Percentiles rank a stretch among this genome's conserved stretches.
Conservation (phyloP, 1,140 invertebrate species). For the Aporrectodea caliginosa region DNA sequence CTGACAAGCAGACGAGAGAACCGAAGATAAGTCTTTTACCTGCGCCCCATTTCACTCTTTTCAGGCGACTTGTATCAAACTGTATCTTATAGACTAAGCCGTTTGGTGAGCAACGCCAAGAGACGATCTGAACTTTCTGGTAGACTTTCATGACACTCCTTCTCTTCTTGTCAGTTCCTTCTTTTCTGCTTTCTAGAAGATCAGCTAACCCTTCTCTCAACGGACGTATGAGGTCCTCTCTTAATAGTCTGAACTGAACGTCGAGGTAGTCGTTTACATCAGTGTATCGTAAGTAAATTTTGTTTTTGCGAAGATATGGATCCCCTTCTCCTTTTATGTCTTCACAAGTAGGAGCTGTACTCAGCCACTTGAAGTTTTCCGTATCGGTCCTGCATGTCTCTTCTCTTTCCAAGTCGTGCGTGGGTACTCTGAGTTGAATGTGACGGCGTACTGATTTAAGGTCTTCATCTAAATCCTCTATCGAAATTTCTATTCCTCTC, state of each 20-base stretch:
- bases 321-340: conserved; percentile 43
- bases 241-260: conserved; percentile 69
- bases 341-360: conserved; percentile 41
- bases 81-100: conserved; percentile 34
- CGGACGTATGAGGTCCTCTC: conserved; percentile 65
- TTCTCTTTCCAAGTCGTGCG: not conserved
- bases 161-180: not conserved
- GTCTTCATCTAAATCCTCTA: not conserved
- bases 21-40: conserved; percentile 67
- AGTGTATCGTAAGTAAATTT: conserved; percentile 62
- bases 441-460: not conserved
- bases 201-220: conserved; percentile 51
- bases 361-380: conserved; percentile 47
- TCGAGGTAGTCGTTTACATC: conserved; percentile 71
- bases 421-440: not conserved
- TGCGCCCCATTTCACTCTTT: conserved; percentile 44
- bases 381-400: not conserved
- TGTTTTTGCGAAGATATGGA: conserved; percentile 62
- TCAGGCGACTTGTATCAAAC: conserved; percentile 40
- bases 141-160: conserved; percentile 18
- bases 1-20: conserved; percentile 67
- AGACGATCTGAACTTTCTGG: not conserved
- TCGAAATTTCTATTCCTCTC: not conserved
- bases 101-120: not conserved
- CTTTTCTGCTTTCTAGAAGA: conserved; percentile 29